Conservation (phyloP, 2,797 vertebrate species). For the Hippopotamyrus pictus region DNA sequence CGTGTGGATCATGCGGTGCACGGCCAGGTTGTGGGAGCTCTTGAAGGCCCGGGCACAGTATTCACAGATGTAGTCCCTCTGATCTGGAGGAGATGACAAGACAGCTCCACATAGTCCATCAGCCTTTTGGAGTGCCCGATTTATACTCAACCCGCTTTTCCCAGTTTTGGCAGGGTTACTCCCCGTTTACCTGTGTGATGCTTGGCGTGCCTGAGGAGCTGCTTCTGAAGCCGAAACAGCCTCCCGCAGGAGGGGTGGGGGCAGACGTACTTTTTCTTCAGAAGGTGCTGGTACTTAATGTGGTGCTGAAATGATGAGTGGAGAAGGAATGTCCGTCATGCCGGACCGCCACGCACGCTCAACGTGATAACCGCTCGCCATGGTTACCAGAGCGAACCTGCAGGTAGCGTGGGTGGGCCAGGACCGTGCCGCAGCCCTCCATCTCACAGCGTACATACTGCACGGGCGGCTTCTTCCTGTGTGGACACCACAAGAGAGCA, state of each 20-base stretch:
- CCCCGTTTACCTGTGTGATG: slow-evolving; percentile 71
- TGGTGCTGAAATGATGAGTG: slow-evolving; percentile 70
- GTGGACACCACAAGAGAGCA: neutral
- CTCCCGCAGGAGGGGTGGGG: slow-evolving; percentile 92
- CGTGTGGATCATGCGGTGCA: slow-evolving; percentile 97
- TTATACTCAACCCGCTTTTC: no score
- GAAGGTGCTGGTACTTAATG: slow-evolving; percentile 96
- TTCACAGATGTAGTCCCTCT: slow-evolving; percentile 97
- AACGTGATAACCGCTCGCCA: neutral
- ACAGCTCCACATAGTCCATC: neutral
- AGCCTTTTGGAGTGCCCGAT: neutral
- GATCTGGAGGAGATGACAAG: slow-evolving; percentile 63
- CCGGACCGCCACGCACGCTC: neutral
- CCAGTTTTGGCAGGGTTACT: neutral
- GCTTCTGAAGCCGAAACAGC: slow-evolving; percentile 93
- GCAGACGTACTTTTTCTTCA: slow-evolving; percentile 97
- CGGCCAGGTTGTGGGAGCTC: slow-evolving; percentile 94
- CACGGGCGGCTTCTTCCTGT: slow-evolving; percentile 94
- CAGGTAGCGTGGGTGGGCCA: slow-evolving; percentile 92
- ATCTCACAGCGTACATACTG: slow-evolving; percentile 98
- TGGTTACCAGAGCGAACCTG: slow-evolving; percentile 66
- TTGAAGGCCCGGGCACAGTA: slow-evolving; percentile 97
- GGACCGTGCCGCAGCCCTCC: slow-evolving; percentile 92
- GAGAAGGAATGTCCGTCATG: neutral
- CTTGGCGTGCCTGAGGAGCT: slow-evolving; percentile 92